Base-by-base conservation (phyloP, 2,888 invertebrate species). In the Sinodicranocentrus sp. region DNA sequence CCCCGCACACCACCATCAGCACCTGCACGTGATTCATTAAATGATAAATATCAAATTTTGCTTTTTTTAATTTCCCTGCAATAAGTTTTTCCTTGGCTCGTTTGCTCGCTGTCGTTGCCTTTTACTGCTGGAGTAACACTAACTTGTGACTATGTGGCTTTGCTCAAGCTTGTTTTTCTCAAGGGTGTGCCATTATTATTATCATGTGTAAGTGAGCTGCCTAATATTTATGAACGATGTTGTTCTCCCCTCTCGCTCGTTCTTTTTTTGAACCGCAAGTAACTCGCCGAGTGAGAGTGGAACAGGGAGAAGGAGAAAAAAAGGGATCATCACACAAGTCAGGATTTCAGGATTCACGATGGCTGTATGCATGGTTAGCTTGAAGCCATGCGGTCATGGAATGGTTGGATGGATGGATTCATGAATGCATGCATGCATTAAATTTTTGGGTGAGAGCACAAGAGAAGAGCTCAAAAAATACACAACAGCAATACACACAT, bases 31-130 rank as follows among this genome's bases (percentile, higher is more conserved):
- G 88, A 89, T 89, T 88, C 88, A 89, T 88, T 88, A 88, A 87
- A 88, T 88, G 89, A 88, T 88, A 88, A 88, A 85, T 83, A 88
- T 88, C 88, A 87, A 88, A 88, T 88, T 88, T 88, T 87, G 85
- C 83, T 87, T 86, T 88, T 88, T 88, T 88, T 88, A 88, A 88
- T 88, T 88, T 88, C 87, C 88, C 86, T 85, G 85, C 85, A 85
- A 79, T 88, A 87, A 84, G 84, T 84, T 87, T 85, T 84, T 84
- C 84, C 43, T 68, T 67, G 67, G 52, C 52, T 5, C 76, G 76
- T 75, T 82, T 82, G 71, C 73, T 61, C 67, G 63, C 73, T 80
- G 71, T 54, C 65, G 63, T 72, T 63, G 61, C 52, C 52, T 72
- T 72, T 72, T 65, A 26, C 43, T 63, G 39, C 52, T 67, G n/a